Evolutionary conservation across 2,797 vertebrate genomes (phyloP).

Genomic region (Sebastes dallii): DNA sequence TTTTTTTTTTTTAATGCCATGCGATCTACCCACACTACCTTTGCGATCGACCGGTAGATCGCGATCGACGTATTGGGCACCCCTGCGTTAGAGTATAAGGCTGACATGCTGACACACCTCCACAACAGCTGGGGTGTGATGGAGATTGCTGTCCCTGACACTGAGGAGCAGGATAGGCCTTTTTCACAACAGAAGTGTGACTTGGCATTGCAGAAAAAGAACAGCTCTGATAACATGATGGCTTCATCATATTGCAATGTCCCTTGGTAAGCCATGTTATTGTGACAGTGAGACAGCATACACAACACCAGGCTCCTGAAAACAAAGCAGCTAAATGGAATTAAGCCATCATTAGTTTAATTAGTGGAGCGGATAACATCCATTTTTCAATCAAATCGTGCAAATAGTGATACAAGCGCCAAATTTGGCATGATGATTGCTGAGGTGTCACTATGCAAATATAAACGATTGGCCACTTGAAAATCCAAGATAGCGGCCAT

Average conservation of each 20-base stretch:
- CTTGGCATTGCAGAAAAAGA: background rate
- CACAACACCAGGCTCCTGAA: background rate
- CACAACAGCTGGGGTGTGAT: background rate
- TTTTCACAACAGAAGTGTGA: background rate
- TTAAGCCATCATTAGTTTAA: background rate
- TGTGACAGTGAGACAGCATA: background rate
- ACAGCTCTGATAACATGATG: background rate
- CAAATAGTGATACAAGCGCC: too few relatives aligned
- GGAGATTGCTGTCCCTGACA: background rate
- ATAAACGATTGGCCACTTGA: too few relatives aligned
- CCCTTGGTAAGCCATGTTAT: too few relatives aligned
- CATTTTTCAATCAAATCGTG: too few relatives aligned
- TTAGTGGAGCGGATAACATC: too few relatives aligned
- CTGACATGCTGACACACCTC: background rate
- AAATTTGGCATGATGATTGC: too few relatives aligned
- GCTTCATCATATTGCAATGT: background rate
- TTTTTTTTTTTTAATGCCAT: too few relatives aligned
- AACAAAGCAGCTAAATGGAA: background rate
- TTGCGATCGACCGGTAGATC: too few relatives aligned
- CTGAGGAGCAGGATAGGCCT: background rate
- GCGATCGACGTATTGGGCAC: too few relatives aligned
- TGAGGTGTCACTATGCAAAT: fast-evolving
- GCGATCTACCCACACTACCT: too few relatives aligned
- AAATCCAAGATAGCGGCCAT: too few relatives aligned
- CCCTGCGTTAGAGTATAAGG: too few relatives aligned